Conservation (phyloP, 2,113 vertebrate species). For the Syngnathus typhle region DNA sequence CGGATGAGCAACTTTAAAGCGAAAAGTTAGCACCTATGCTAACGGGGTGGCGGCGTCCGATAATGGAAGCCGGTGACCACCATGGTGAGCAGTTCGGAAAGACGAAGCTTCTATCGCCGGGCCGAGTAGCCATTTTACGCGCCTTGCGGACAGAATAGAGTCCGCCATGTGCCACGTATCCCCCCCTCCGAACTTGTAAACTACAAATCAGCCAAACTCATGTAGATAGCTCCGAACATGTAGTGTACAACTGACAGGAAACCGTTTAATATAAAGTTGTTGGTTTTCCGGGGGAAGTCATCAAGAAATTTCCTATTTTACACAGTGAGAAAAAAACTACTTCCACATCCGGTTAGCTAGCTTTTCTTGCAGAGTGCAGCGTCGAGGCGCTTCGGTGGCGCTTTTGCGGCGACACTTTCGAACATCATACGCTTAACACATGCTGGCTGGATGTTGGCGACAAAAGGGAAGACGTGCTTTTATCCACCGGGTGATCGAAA, state of each 20-base stretch:
- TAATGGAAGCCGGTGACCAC: conserved; percentile 5
- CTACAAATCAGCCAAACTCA: background rate
- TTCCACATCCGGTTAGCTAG: conserved; percentile 73
- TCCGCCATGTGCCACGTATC: conserved; percentile 59
- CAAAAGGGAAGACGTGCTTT: background rate
- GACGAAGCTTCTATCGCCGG: conserved; percentile 37
- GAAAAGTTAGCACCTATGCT: conserved; percentile 11
- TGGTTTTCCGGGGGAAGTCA: conserved; percentile 75
- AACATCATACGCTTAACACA: background rate
- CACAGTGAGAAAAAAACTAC: conserved; percentile 70
- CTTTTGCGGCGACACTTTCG: background rate
- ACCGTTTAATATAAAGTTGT: conserved; percentile 69
- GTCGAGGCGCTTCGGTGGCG: background rate
- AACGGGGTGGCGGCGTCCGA: conserved; percentile 17
- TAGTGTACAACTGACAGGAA: conserved; percentile 60
- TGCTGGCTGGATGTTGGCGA: too few species aligned
- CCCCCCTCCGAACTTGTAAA: background rate
- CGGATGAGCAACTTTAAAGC: background rate
- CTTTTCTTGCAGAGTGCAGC: conserved; percentile 28
- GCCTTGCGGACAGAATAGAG: conserved; percentile 48
- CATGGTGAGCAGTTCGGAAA: background rate
- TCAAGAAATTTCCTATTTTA: conserved; percentile 71
- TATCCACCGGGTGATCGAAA: background rate
- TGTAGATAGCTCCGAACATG: conserved; percentile 3
- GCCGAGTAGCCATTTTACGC: conserved; percentile 65